A percentile compares a stretch with the other conserved stretches of the same genome.
Conservation (phyloP, 2,797 vertebrate genomes). For the Tympanoctomys barrerae region DNA sequence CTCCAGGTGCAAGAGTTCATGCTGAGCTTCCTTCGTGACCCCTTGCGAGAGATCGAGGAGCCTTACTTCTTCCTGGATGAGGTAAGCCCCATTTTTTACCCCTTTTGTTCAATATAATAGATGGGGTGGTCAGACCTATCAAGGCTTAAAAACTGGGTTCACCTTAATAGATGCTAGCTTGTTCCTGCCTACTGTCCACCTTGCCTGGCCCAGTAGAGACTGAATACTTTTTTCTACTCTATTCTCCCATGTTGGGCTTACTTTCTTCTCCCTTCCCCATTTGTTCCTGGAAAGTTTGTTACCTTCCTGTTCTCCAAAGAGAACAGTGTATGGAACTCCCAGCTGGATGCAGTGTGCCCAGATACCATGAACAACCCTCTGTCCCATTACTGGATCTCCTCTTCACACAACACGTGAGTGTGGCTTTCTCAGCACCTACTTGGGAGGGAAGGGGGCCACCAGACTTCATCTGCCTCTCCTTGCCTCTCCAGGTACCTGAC, state of each 20-base stretch:
- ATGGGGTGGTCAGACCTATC: background rate
- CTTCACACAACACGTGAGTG: slow-evolving; percentile 99
- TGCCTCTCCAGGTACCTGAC: slow-evolving; percentile 91
- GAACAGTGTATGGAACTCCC: slow-evolving; percentile 96
- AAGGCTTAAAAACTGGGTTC: background rate
- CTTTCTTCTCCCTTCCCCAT: background rate
- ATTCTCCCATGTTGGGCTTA: background rate
- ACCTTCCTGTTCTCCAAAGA: slow-evolving; percentile 99
- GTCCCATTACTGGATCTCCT: slow-evolving; percentile 99
- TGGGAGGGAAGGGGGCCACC: background rate
- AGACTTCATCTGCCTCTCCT: background rate
- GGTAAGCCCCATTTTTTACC: slow-evolving; percentile 86
- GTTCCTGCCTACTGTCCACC: background rate
- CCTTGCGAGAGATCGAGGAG: slow-evolving; percentile 97
- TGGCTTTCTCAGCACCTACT: rapidly evolving
- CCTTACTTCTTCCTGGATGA: slow-evolving; percentile 96
- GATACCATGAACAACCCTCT: slow-evolving; percentile 98
- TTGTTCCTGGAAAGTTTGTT: slow-evolving; percentile 91
- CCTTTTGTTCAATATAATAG: background rate
- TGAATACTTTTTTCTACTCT: background rate
- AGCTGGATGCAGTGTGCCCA: slow-evolving; percentile 93
- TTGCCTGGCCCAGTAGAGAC: background rate
- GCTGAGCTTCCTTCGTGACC: slow-evolving; percentile 96
- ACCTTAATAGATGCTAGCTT: background rate
- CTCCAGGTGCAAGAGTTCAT: slow-evolving; percentile 96